phyloP scores from a whole-genome alignment of 2,797 vertebrate species.

The Halcyon badia region DNA sequence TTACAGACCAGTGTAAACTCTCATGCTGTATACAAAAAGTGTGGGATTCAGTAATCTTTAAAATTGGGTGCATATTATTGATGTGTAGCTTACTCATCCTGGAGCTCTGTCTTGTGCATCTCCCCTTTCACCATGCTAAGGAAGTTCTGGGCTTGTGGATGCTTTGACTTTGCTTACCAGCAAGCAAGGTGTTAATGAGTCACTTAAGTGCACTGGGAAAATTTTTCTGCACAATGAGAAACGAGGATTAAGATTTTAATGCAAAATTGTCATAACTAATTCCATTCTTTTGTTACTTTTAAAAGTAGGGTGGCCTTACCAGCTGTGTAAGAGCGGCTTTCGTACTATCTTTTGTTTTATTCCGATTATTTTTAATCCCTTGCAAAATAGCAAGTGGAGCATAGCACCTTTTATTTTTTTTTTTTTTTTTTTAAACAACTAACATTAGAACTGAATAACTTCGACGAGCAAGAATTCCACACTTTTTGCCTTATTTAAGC shows the following conservation, averaged over 20 bases:
- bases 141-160: background rate
- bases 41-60: background rate
- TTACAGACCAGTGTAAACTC: background rate
- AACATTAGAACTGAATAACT: background rate
- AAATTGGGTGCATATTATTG: background rate
- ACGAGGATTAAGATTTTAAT: background rate
- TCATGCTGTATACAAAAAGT: background rate
- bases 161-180: background rate
- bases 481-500: background rate
- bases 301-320: background rate
- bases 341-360: background rate
- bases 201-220: background rate
- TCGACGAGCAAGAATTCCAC: background rate
- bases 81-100: background rate
- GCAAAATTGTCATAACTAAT: background rate
- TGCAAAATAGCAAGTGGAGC: background rate
- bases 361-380: constrained; percentile 8
- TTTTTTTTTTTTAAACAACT: background rate
- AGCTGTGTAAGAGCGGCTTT: background rate
- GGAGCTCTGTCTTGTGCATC: background rate
- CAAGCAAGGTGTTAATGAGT: background rate
- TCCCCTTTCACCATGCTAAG: background rate
- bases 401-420: background rate
- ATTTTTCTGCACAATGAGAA: background rate
- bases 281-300: background rate